phyloP scores from a whole-genome alignment of 2,113 vertebrate species.

The Oncorhynchus kisutch region DNA sequence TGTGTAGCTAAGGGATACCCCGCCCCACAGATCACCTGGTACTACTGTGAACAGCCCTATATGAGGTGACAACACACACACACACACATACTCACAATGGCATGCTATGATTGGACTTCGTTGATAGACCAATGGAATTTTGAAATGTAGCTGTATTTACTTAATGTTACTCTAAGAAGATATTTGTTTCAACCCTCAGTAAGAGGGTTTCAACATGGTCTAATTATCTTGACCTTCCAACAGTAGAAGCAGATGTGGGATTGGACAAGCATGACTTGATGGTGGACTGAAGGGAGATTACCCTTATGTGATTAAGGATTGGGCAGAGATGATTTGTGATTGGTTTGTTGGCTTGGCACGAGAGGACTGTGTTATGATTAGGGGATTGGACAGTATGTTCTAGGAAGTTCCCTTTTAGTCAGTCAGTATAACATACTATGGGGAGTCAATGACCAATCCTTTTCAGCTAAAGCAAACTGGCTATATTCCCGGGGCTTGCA shows the following conservation, averaged over 20 bases:
- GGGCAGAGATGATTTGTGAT: background rate
- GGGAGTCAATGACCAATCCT: no score
- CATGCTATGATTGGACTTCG: slow-evolving; percentile 27
- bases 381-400: slow-evolving; percentile 10
- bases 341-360: slow-evolving; percentile 1
- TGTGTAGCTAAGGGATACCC: slow-evolving; percentile 91
- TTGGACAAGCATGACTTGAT: slow-evolving; percentile 50
- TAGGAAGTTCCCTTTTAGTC: slow-evolving; percentile 16
- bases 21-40: slow-evolving; percentile 91
- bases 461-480: no score
- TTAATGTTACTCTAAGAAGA: no score
- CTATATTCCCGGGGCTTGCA: no score
- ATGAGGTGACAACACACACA: slow-evolving; percentile 75
- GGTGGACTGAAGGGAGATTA: slow-evolving; percentile 30
- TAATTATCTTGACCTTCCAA: no score
- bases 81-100: background rate
- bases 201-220: no score
- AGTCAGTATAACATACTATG: no score
- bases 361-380: background rate
- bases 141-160: no score
- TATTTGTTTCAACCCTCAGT: no score
- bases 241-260: slow-evolving; percentile 15
- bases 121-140: slow-evolving; percentile 45
- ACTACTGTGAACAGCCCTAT: slow-evolving; percentile 85
- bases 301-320: slow-evolving; percentile 12